These are phyloP conservation scores for Siniperca chuatsi DNA, from an alignment of 2,113 vertebrate genomes.

Conservation along the genomic window DNA sequence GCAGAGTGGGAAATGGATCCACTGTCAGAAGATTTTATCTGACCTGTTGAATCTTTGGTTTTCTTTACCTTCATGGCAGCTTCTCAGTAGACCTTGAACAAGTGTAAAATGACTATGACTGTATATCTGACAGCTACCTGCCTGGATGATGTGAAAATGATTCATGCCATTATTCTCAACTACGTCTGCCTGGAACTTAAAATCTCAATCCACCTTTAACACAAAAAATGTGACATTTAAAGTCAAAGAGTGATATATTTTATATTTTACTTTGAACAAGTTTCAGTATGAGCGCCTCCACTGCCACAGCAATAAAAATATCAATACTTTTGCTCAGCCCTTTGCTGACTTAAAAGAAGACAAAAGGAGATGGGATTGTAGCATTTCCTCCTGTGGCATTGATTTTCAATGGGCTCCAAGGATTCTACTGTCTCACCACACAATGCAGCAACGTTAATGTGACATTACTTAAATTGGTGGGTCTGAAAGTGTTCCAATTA, in stretches of 20 bases:
- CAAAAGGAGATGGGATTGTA: slow-evolving; percentile 14
- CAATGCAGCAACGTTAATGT: slow-evolving; percentile 2
- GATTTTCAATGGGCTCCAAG: slow-evolving; percentile 27
- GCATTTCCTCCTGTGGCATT: slow-evolving; percentile 22
- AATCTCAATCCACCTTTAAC: slow-evolving; percentile 37
- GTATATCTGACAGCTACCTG: background rate
- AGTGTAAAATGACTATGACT: slow-evolving; percentile 4
- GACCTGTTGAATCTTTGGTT: slow-evolving; percentile 8
- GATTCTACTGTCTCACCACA: slow-evolving; percentile 7
- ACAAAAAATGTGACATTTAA: slow-evolving; percentile 38
- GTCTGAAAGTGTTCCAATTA: slow-evolving; percentile 5
- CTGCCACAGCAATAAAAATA: slow-evolving; percentile 28
- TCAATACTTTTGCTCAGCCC: slow-evolving; percentile 43
- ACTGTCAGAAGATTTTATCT: slow-evolving; percentile 5
- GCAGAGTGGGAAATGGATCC: background rate
- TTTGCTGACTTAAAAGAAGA: slow-evolving; percentile 24
- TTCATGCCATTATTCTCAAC: slow-evolving; percentile 18
- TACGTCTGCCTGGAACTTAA: background rate
- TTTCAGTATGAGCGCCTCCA: slow-evolving; percentile 1
- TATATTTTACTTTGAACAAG: slow-evolving; percentile 34
- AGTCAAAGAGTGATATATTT: slow-evolving; percentile 39
- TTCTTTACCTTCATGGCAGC: slow-evolving; percentile 5
- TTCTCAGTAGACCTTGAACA: slow-evolving; percentile 10
- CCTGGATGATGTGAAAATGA: slow-evolving; percentile 15
- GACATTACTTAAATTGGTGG: background rate